These are phyloP conservation scores for Zaprionus vittiger DNA, from an alignment of 1,140 invertebrate genomes.

Conservation along the genomic window DNA sequence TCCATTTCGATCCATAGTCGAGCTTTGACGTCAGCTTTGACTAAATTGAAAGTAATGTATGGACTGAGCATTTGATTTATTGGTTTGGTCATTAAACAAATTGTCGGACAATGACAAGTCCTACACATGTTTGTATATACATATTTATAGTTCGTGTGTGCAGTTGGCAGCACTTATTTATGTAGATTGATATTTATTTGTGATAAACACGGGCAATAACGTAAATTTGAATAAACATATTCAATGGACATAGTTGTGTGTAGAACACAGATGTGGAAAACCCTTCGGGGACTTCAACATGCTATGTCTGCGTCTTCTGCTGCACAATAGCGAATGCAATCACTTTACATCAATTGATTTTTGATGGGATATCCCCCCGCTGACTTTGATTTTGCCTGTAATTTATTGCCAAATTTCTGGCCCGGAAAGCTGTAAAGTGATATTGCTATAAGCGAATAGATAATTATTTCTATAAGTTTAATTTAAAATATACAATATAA, in stretches of 20 bases:
- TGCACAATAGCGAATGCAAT: slow-evolving; percentile 33
- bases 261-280: slow-evolving; percentile 30
- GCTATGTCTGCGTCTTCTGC: neutral
- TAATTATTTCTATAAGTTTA: neutral
- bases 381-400: slow-evolving; percentile 28
- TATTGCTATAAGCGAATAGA: neutral
- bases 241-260: slow-evolving; percentile 47
- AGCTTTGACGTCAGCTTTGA: slow-evolving; percentile 37
- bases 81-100: slow-evolving; percentile 79
- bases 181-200: slow-evolving; percentile 68
- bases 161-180: slow-evolving; percentile 57
- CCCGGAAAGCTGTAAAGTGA: neutral
- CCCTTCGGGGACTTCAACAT: slow-evolving; percentile 45
- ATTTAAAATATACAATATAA: neutral
- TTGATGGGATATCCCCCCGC: slow-evolving; percentile 28
- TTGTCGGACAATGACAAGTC: slow-evolving; percentile 66
- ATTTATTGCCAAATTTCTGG: slow-evolving; percentile 46
- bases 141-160: slow-evolving; percentile 9
- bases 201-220: slow-evolving; percentile 75
- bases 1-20: neutral
- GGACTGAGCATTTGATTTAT: slow-evolving; percentile 74
- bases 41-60: slow-evolving; percentile 57
- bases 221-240: slow-evolving; percentile 81
- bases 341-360: slow-evolving; percentile 73
- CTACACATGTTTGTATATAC: slow-evolving; percentile 5